Base-by-base conservation (phyloP, 2,888 invertebrate genomes). In the Epistrophella euchroma region DNA sequence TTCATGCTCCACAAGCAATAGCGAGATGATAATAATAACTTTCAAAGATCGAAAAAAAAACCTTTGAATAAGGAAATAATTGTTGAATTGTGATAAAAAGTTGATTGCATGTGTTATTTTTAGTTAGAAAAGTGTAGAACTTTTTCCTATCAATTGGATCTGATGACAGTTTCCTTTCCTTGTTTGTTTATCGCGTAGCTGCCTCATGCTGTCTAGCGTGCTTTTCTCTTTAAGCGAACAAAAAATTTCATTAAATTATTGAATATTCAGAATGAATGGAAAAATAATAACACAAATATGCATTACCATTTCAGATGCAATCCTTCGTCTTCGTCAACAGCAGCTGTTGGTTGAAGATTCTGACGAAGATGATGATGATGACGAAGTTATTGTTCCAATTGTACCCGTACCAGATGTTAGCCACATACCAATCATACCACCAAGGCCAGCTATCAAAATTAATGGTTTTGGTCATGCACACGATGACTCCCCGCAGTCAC, bases 361-460 rank as follows among this genome's bases (percentile, higher is more conserved):
- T 0, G 95, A 95, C 88, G 95, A 95, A 88, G 95, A 95, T 88
- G 93, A 93, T 77, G 88, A 88, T 58, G 88, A 79, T 17, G 50
- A 68, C 3, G 82, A 86, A 60, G 32, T 50, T n/a, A 77, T 25
- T 50, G 73, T 50, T 35, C 32, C 77, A 17, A 55, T 62, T 25
- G 47, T 68, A 55, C 25, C 83, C 13, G 66, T 70, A 3, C 68
- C 70, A 25, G 85, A 74, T 32, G 79, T 72, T 0, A 75, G 22
- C 17, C 73, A 75, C 10, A 55, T 73, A 45, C 62, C 75, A 35
- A 71, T 74, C 32, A 62, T 68, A 56, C 80, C 86, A 74, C 74
- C 86, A 25, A 56, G 77, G 9, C 82, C 86, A 32, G 64, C 73
- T 22, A 66, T 78, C 0, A 86, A 86, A 78, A 60, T 86, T 15